Evolutionary conservation across 2,113 vertebrate species (phyloP), one percentile per base, ranked within the genome.

Genomic region (Tetrao urogallus): DNA sequence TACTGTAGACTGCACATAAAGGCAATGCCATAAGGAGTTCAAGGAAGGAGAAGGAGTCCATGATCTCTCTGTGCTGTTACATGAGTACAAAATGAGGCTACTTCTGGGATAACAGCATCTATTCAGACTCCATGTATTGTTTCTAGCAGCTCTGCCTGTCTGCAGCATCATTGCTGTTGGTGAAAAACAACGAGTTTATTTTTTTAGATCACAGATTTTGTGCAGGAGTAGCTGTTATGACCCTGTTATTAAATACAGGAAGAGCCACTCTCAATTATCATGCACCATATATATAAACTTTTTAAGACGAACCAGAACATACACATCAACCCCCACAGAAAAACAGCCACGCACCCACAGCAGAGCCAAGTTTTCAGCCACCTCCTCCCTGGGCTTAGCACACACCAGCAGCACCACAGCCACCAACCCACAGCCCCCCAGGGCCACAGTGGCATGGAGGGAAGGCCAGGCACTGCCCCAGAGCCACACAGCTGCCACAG

Each of bases 81-180:
- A 48, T 6, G 20, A 73, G 78, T 7, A 48, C 21, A 40, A 74
- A 85, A 65, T 12, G 30, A 82, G 83, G 74, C 34, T 38, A 50
- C 70, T 64, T 9, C 43, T 20, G n/a, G 65, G 70, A 57, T 22
- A 79, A 43, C 16, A 57, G 34, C 86, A 67, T 27, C 63, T 13
- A 42, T 27, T 36, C 36, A 43, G 6, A 0, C 12, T 4, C 4
- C 0, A 20, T 12, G 3, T 8, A 43, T 38, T 5, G n/a, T 10
- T 76, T 34, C 54, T 42, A 64, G 38, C 38, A 43, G 25, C 13
- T 0, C 76, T 47, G 70, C 65, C 69, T 40, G 32, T 15, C 40
- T 45, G 40, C 65, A 54, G 64, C 38, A 27, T 1, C 66, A 4
- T 32, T 57, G 58, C 32, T 25, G 13, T 42, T 10, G 24, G 22